Base-by-base conservation (phyloP, 2,113 vertebrate species). In the Stictonetta naevosa region DNA sequence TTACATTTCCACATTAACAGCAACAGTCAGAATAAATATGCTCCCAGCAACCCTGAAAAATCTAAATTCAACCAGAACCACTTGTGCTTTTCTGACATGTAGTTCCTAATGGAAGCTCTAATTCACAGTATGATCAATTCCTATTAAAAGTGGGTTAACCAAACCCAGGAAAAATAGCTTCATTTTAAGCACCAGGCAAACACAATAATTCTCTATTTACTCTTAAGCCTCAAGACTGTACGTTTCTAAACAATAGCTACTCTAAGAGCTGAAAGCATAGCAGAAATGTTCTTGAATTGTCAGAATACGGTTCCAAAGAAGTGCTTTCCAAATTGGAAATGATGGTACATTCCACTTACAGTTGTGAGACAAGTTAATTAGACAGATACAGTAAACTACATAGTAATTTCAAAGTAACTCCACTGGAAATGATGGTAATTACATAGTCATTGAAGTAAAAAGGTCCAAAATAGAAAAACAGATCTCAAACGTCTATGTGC, bases 361-460 rank as follows among this genome's bases (percentile, higher is more conserved):
- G 85, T 90, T 91, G 59, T 44, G 23, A 96, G 97, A 97, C 96
- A 97, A 96, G 91, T 97, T 97, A 98, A 98, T 98, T 97, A 97
- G 96, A 93, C 88, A 92, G 95, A 87, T 95, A 95, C 88, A 94
- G 95, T 91, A 96, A 97, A 93, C 94, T 93, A 85, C 33, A 46
- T 31, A 77, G 93, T 87, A 97, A 96, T 98, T 97, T 95, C 8
- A 1, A 97, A 94, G 93, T 88, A 94, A 88, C 83, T 96, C 48
- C 94, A 87, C 72, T 94, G 74, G 89, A 97, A 97, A 90, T 80
- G 4, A 38, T 75, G 64, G 83, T 88, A 97, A 98, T 97, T 97
- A 94, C 94, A 52, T 10, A 82, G 74, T 34, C 44, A 76, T n/a
- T 36, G 88, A 92, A 94, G 88, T 77, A 48, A 90, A 95, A 95